Evolutionary conservation across 2,797 vertebrate genomes (phyloP), one percentile per base, ranked within the genome.

Genomic region (Takifugu ocellatus): DNA sequence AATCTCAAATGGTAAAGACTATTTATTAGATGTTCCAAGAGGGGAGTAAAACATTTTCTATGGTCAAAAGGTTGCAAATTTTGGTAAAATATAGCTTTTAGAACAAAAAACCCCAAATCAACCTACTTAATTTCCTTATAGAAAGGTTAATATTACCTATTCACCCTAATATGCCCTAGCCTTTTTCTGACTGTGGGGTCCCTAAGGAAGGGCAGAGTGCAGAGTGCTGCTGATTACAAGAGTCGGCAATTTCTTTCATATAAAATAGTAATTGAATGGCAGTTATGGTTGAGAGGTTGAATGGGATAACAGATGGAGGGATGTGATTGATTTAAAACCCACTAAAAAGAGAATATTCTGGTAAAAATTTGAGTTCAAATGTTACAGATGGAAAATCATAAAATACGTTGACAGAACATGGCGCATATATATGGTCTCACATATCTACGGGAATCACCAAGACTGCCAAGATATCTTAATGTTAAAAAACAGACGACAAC

Each of bases 181-280:
- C 14, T 39, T 39, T 36, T 14, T 39, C 2, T 39, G 36, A 39
- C 36, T 39, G 80, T 74, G 66, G 68, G 75, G 77, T 81, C 78
- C 31, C 10, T 1, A 10, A 75, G 60, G 48, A 56, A 66, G 57
- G 59, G 24, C 44, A 61, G 67, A 43, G 72, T 68, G 65, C 67
- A 56, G 75, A 87, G 82, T 75, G 78, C 51, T 55, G 67, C 68
- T 82, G 67, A 84, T 86, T 79, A 74, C 61, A 77, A 77, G 86
- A 79, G 82, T 55, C 62, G 75, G 72, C 83, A 81, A 85, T 83
- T 79, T 64, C 66, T 21, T 21, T 21, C 21, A 21, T 21, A 57
- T 71, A 81, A 75, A 79, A 66, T 56, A 7, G 62, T 68, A 63
- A 70, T 75, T 47, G 78, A 79, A 63, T 21, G 47, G 64, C 53